Percentiles rank a stretch among this genome's conserved stretches.
These are phyloP conservation scores for Syndactyla subalaris DNA, from an alignment of 2,797 vertebrate species.

Conservation along the genomic window DNA sequence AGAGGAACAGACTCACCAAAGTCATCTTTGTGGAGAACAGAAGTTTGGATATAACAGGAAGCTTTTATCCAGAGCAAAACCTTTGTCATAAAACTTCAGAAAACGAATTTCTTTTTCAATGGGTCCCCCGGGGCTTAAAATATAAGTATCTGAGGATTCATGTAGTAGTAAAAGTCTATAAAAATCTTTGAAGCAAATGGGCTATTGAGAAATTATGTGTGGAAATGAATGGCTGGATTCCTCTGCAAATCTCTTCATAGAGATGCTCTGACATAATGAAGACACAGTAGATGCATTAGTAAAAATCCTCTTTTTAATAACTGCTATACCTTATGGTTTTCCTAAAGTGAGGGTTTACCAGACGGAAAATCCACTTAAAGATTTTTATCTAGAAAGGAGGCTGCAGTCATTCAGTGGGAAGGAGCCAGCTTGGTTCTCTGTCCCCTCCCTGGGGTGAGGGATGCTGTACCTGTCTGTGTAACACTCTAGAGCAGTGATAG, in stretches of 20 bases:
- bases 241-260: slow-evolving; percentile 57
- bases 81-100: slow-evolving; percentile 63
- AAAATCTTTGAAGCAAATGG: slow-evolving; percentile 69
- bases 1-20: background rate
- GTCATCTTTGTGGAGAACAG: slow-evolving; percentile 4
- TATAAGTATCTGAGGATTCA: slow-evolving; percentile 69
- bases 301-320: slow-evolving; percentile 48
- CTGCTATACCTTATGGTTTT: slow-evolving; percentile 16
- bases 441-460: background rate
- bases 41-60: background rate
- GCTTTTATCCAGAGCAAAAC: slow-evolving; percentile 48
- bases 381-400: background rate
- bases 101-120: slow-evolving; percentile 51
- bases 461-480: background rate
- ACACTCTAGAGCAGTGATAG: background rate
- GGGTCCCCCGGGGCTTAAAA: slow-evolving; percentile 44
- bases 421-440: background rate
- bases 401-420: background rate
- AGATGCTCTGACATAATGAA: slow-evolving; percentile 56
- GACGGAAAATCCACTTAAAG: background rate
- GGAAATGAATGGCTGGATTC: slow-evolving; percentile 46
- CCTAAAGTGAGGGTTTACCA: slow-evolving; percentile 6
- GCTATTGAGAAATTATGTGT: slow-evolving; percentile 61
- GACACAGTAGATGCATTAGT: slow-evolving; percentile 44
- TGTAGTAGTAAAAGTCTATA: slow-evolving; percentile 63